Base-by-base conservation (phyloP, 2,797 vertebrate species). In the Falco biarmicus region DNA sequence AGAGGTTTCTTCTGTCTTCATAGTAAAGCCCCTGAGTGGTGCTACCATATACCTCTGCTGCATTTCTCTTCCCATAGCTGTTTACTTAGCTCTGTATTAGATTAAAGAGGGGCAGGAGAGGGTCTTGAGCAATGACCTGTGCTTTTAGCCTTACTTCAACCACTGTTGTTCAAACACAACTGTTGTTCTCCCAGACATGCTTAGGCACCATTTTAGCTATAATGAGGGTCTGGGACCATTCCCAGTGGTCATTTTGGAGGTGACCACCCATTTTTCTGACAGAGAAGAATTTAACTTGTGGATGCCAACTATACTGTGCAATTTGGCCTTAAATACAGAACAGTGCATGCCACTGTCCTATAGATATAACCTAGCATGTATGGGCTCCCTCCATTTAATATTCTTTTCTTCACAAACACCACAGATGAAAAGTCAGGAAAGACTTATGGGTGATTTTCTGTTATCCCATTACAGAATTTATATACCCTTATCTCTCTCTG, bases 291-390 rank as follows among this genome's bases (percentile, higher is more conserved):
- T 88, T 32, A 65, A 22, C 5, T 21, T 5, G 1, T 50, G 8
- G 8, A 50, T 77, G 32, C 2, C 5, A 73, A 20, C 0, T 1
- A 0, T 20, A 57, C 16, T 26, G 7, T 73, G 17, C 26, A 57
- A 22, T 65, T 73, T 61, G 56, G 4, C 24, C 21, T 57, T 43
- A 69, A 75, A 69, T 47, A 61, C 13, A 73, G 54, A 83, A 69
- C 1, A 1, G 22, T 31, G 4, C 6, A 41, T 37, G n/a, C 21
- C 26, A 37, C n/a, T 0, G 0, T 13, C 26, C 10, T 31, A 20
- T 1, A 57, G 13, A 47, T n/a, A 15, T 25, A 73, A 71, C 10
- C 16, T 43, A 29, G 11, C 5, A 15, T 50, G 6, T 18, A 18
- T 29, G 26, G 60, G 24, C 9, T 61, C 21, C 12, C 10, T 79